A percentile compares a stretch with the other conserved stretches of the same genome.
phyloP scores from a whole-genome alignment of 2,113 vertebrate species.

The Aphelocoma coerulescens region DNA sequence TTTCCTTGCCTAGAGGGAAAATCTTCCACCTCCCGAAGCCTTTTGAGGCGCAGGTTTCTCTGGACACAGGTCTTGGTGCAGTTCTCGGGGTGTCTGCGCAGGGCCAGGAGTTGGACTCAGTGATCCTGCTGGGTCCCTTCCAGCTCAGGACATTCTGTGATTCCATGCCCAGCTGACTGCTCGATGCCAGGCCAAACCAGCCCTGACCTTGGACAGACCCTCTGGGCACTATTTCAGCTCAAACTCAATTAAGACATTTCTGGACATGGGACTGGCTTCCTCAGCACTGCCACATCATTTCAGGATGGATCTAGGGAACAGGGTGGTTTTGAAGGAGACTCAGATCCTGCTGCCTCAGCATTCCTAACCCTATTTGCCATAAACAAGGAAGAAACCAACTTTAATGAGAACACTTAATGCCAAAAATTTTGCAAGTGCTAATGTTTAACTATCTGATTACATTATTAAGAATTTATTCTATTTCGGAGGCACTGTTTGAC shows the following conservation, averaged over 20 bases:
- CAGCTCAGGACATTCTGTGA: neutral
- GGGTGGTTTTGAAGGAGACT: neutral
- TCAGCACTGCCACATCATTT: neutral
- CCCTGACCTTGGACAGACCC: neutral
- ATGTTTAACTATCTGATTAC: neutral
- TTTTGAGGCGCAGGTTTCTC: neutral
- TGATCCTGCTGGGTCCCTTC: neutral
- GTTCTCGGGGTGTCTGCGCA: neutral
- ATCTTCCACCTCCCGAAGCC: neutral
- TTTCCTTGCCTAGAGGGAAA: neutral
- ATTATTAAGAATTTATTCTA: constrained; percentile 10
- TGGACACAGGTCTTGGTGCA: no score
- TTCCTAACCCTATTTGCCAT: neutral
- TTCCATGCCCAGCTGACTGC: neutral
- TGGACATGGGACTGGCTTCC: neutral
- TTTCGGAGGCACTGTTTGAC: neutral
- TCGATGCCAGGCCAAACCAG: neutral
- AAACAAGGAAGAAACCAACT: neutral
- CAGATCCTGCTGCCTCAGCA: neutral
- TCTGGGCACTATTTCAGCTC: neutral
- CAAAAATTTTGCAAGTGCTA: neutral
- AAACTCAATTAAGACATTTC: no score
- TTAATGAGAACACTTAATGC: neutral
- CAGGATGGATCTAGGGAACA: neutral
- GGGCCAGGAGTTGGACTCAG: fast-evolving